Evolutionary conservation across 2,797 vertebrate genomes (phyloP).

Genomic region (Lophius americanus): DNA sequence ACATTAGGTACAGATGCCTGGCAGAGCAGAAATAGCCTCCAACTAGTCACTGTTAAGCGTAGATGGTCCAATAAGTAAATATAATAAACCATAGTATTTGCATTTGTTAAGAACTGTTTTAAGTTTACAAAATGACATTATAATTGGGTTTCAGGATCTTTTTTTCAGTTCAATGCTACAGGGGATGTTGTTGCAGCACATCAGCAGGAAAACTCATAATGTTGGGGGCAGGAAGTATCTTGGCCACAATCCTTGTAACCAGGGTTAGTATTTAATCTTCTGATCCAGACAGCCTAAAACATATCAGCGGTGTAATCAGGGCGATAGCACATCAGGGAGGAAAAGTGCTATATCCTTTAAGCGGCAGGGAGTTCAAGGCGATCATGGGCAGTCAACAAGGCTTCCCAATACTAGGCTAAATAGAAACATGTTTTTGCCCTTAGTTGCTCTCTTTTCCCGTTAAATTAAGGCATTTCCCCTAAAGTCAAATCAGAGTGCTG

Average conservation of each 20-base stretch:
- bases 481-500: background rate
- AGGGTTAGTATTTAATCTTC: slow-evolving; percentile 62
- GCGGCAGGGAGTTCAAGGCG: slow-evolving; percentile 69
- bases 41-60: background rate
- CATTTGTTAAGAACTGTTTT: slow-evolving; percentile 1
- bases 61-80: slow-evolving; percentile 16
- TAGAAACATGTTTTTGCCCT: slow-evolving; percentile 43
- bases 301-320: slow-evolving; percentile 70
- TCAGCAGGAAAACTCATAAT: slow-evolving; percentile 53
- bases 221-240: slow-evolving; percentile 67
- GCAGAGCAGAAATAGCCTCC: slow-evolving; percentile 19
- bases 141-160: slow-evolving; percentile 26
- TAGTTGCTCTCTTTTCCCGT: slow-evolving; percentile 16
- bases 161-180: slow-evolving; percentile 8
- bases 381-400: slow-evolving; percentile 52
- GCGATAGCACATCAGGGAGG: slow-evolving; percentile 62
- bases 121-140: slow-evolving; percentile 25
- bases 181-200: slow-evolving; percentile 40
- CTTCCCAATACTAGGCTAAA: slow-evolving; percentile 39
- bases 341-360: slow-evolving; percentile 60
- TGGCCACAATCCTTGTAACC: slow-evolving; percentile 70
- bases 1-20: slow-evolving; percentile 6
- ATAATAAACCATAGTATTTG: slow-evolving; percentile 32
- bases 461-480: slow-evolving; percentile 4
- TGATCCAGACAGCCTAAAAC: slow-evolving; percentile 59